A percentile compares a stretch with the other conserved stretches of the same genome.
phyloP scores from a whole-genome alignment of 2,113 vertebrate species.

The Erpornis zantholeuca region DNA sequence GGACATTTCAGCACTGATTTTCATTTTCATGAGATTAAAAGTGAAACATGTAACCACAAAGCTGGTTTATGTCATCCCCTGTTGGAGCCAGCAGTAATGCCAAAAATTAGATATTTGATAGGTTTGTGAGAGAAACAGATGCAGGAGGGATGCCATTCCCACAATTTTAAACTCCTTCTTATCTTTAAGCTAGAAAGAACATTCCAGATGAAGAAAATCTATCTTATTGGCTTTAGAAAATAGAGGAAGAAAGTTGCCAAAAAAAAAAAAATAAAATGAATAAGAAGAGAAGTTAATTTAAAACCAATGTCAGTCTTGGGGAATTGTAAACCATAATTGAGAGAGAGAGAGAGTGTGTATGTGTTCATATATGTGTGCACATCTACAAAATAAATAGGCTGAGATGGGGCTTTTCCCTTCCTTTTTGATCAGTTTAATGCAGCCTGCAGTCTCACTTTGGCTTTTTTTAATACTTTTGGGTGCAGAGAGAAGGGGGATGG shows the following conservation, averaged over 20 bases:
- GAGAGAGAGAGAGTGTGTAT: neutral
- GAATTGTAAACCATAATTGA: conserved; percentile 72
- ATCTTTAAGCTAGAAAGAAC: conserved; percentile 86
- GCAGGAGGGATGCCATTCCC: conserved; percentile 85
- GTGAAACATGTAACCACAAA: conserved; percentile 88
- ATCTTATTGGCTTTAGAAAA: conserved; percentile 79
- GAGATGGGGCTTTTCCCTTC: conserved; percentile 17
- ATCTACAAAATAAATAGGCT: conserved; percentile 44
- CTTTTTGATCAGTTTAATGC: conserved; percentile 40
- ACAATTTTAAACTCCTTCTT: conserved; percentile 87
- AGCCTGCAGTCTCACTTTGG: neutral
- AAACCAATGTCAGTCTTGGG: conserved; percentile 80
- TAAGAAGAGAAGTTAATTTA: conserved; percentile 77
- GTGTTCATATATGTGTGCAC: neutral
- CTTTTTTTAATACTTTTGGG: neutral
- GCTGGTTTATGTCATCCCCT: conserved; percentile 89
- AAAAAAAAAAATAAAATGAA: conserved; percentile 24
- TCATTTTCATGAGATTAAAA: conserved; percentile 85
- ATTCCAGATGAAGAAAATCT: conserved; percentile 82
- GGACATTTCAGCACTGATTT: conserved; percentile 80
- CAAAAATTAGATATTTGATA: conserved; percentile 92
- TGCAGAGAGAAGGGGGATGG: neutral
- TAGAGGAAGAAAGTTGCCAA: conserved; percentile 73
- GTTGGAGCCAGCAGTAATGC: conserved; percentile 82
- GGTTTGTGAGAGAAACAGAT: conserved; percentile 89